Conservation (phyloP, 2,113 vertebrate genomes). For the Nesoenas mayeri region DNA sequence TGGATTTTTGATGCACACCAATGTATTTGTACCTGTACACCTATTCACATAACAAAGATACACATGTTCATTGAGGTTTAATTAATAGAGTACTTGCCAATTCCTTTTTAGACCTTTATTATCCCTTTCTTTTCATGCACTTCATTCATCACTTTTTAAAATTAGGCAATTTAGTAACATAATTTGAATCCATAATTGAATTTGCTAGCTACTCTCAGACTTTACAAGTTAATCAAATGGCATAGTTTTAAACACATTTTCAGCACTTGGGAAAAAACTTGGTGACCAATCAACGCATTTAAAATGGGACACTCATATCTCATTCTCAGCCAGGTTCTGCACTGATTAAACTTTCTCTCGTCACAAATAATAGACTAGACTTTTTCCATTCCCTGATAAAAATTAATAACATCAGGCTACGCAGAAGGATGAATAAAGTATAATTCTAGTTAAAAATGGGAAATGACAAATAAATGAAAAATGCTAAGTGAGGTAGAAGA, state of each 20-base stretch:
- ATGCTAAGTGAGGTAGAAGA: slow-evolving; percentile 68
- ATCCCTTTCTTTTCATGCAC: slow-evolving; percentile 49
- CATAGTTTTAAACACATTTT: slow-evolving; percentile 63
- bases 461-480: slow-evolving; percentile 76
- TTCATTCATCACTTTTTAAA: slow-evolving; percentile 79
- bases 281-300: slow-evolving; percentile 32
- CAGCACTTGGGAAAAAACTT: neutral
- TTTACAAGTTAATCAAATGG: slow-evolving; percentile 75
- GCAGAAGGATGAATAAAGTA: slow-evolving; percentile 60
- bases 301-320: slow-evolving; percentile 1
- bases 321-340: slow-evolving; percentile 14
- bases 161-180: slow-evolving; percentile 76
- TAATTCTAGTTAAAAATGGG: slow-evolving; percentile 67
- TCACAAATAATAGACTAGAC: slow-evolving; percentile 37
- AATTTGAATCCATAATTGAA: slow-evolving; percentile 80
- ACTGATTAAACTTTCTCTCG: slow-evolving; percentile 60
- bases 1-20: neutral
- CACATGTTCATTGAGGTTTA: slow-evolving; percentile 20
- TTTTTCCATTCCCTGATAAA: slow-evolving; percentile 40
- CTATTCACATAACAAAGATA: neutral
- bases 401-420: slow-evolving; percentile 49
- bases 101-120: slow-evolving; percentile 53
- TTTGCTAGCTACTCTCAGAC: slow-evolving; percentile 70
- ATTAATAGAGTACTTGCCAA: slow-evolving; percentile 47
- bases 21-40: neutral